Conservation (phyloP, 2,797 vertebrate species). For the Melanotaenia pygmaea region DNA sequence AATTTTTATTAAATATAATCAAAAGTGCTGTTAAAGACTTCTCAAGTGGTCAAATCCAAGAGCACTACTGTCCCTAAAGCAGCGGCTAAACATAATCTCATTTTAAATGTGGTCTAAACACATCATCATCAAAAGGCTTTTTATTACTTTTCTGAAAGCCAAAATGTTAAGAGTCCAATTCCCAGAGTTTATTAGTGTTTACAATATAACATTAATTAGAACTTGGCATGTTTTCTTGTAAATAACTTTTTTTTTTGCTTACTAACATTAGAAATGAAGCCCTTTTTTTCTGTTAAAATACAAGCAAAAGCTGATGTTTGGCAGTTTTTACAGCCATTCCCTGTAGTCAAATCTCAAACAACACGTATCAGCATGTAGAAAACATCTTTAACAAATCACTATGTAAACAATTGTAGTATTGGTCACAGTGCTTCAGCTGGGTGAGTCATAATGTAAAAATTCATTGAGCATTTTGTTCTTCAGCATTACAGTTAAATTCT, state of each 20-base stretch:
- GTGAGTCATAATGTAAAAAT: constrained; percentile 24
- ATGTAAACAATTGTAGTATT: constrained; percentile 67
- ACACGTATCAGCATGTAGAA: constrained; percentile 54
- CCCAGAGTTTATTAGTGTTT: constrained; percentile 8
- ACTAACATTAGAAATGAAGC: constrained; percentile 23
- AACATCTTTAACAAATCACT: constrained; percentile 51
- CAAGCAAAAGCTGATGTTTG: constrained; percentile 26
- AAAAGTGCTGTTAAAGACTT: constrained; percentile 43
- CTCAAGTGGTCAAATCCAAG: constrained; percentile 41
- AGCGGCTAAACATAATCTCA: constrained; percentile 12
- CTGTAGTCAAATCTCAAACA: constrained; percentile 54
- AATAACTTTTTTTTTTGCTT: constrained; percentile 24
- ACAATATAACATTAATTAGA: constrained; percentile 10
- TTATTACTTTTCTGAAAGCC: constrained; percentile 5
- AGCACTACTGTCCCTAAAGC: not conserved
- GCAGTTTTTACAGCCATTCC: constrained; percentile 46
- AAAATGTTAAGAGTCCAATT: not conserved
- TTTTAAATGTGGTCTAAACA: not conserved
- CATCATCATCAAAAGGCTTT: not conserved
- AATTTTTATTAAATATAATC: constrained; percentile 22
- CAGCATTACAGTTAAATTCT: constrained; percentile 46
- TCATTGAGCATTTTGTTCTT: constrained; percentile 45
- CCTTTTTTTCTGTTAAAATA: constrained; percentile 25
- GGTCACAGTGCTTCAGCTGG: constrained; percentile 61
- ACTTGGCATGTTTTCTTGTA: constrained; percentile 19